Evolutionary conservation across 1,140 invertebrate genomes (phyloP), one percentile per base, ranked within the genome.

Genomic region (Hyles euphorbiae): DNA sequence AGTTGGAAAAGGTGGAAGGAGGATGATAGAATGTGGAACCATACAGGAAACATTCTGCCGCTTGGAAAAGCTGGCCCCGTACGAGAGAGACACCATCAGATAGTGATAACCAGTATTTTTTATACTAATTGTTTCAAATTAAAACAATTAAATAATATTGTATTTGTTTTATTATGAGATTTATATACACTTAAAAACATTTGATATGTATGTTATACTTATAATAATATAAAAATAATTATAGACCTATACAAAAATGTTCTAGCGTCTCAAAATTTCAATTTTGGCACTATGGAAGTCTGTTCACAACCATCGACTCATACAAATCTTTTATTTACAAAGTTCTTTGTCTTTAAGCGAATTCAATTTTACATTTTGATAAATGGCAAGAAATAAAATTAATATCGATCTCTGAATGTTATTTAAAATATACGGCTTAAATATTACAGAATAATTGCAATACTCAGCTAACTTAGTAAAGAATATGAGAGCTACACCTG

Each of bases 401-500:
- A 40, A 40, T 40, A 40, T 40, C 36, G 8, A 5, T 40, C 8
- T 40, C 36, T 40, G 36, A 5, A 5, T 40, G 36, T 40, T 40
- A 40, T 5, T 5, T 5, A 40, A 40, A 40, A 40, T 40, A 40
- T 5, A 5, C 36, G 36, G 8, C 4, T 40, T 22, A 22, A 22
- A 22, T 22, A 22, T 22, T 22, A 22, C 22, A 22, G 22, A 22
- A 22, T 2, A 22, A 40, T 40, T 40, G 36, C 8, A 40, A 40
- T 40, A 40, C 36, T 40, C 2, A 40, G 36, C 36, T 40, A 45
- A 8, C 5, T 70, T 72, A 87, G 61, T 84, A 82, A 4, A 86
- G 60, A 57, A 83, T 84, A 65, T 77, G 74, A 33, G 84, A 84
- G 68, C 84, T 87, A 59, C 74, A 81, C 51, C 85, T 71, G 7